Base-by-base conservation (phyloP, 2,888 invertebrate genomes). In the Ditylenchus weischeri region DNA sequence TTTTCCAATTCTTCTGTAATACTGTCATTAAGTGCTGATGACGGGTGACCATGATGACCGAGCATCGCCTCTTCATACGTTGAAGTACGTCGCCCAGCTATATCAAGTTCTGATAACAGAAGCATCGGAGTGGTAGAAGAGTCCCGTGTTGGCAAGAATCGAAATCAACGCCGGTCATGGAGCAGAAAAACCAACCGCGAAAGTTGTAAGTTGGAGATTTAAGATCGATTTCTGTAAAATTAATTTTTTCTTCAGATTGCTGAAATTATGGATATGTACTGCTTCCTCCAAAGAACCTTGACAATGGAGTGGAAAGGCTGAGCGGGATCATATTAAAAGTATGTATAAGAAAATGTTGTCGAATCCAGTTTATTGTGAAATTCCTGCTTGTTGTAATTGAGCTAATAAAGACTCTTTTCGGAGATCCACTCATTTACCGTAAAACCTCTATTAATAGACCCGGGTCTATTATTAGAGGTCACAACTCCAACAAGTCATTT, bases 151-250 rank as follows among this genome's bases (percentile, higher is more conserved):
- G 71, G 90, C 93, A 66, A 87, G 91, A 67, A 88, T 98, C 73
- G 95, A 98, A 84, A 92, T 91, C 68, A 92, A 93, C 85, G 91
- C 95, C 19, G 98, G 98, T 0, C 98, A 98, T 86, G 96, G 98
- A 58, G 89, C 90, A 70, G 96, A 96, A 48, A 98, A 96, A 84
- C 95, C 96, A 63, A 95, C 93, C 57, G 87, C 90, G 4, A 98
- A 98, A 68, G 61, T 74, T 38, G 71, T 77, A 47, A 64, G 63
- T 92, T n/a, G 11, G 7, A 51, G 6, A 51, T 15, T n/a, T 43
- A 18, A 5, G 29, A 51, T 0, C 47, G 29, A 29, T 65, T 15
- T n/a, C 19, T 19, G 19, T 4, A 65, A 11, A n/a, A 50, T 35
- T n/a, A 13, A 21, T 47, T 0, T 5, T 43, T 8, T 65, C 6